Conservation (phyloP, 2,113 vertebrate species). For the Craseonycteris thonglongyai region DNA sequence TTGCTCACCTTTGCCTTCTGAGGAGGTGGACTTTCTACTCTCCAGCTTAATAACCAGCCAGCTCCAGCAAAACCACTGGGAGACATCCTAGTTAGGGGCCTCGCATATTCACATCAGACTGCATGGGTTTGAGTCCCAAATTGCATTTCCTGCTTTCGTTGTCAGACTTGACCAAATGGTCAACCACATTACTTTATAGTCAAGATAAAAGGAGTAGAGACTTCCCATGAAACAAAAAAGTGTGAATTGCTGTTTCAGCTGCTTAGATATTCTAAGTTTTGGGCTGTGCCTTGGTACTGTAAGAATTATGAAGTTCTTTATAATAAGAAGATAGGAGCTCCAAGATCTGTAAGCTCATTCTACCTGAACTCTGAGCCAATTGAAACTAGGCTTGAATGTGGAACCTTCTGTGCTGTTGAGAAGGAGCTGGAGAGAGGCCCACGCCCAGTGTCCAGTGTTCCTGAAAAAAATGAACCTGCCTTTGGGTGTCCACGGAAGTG, state of each 20-base stretch:
- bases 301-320: not conserved
- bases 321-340: not conserved
- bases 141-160: not conserved
- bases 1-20: not conserved
- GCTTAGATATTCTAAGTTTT: not conserved
- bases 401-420: not conserved
- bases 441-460: not conserved
- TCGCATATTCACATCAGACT: accelerated
- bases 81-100: not conserved
- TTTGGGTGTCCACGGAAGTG: not conserved
- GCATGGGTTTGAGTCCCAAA: not conserved
- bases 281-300: not conserved
- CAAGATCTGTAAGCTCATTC: not conserved
- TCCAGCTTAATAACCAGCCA: not conserved
- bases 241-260: not conserved
- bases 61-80: not conserved
- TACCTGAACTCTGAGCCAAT: not conserved
- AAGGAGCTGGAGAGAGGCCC: not conserved
- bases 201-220: not conserved
- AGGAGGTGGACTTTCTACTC: not conserved
- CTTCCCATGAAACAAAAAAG: not conserved
- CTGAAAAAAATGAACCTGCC: not conserved
- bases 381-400: not conserved
- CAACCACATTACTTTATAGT: not conserved
- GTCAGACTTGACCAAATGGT: not conserved